A percentile compares a stretch with the other conserved stretches of the same genome.
Conservation (phyloP, 1,140 invertebrate species). For the Nasonia giraulti region DNA sequence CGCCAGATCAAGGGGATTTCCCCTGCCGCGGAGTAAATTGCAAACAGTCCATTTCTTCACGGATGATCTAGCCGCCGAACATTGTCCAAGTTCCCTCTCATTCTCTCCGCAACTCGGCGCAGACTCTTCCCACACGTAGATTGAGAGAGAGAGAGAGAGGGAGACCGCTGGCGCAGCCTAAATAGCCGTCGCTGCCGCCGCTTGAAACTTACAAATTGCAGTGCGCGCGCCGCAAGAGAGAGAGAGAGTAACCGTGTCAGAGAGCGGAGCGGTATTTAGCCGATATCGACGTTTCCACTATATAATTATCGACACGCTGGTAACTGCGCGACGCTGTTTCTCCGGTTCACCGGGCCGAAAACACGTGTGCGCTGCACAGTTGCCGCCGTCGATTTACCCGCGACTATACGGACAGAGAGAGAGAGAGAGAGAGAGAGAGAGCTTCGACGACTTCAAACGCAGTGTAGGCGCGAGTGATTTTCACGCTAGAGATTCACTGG, state of each 20-base stretch:
- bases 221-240: neutral
- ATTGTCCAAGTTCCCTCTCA: neutral
- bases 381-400: neutral
- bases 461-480: neutral
- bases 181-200: constrained; percentile 1
- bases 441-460: constrained; percentile 40
- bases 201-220: constrained; percentile 33
- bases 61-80: neutral
- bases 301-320: constrained; percentile 42
- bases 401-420: constrained; percentile 3
- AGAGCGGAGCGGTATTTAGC: constrained; percentile 8
- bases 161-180: neutral
- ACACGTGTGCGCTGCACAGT: neutral
- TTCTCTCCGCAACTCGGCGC: too few species aligned
- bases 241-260: constrained; percentile 16
- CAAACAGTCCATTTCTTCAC: constrained; percentile 32
- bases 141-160: too few species aligned
- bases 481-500: neutral
- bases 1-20: constrained; percentile 24
- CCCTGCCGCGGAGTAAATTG: neutral
- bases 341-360: constrained; percentile 35
- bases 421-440: neutral
- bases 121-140: neutral
- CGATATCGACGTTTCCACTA: constrained; percentile 36
- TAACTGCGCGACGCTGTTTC: constrained; percentile 4